phyloP scores from a whole-genome alignment of 1,140 invertebrate genomes.

The Pseudachorutes palmiensis region DNA sequence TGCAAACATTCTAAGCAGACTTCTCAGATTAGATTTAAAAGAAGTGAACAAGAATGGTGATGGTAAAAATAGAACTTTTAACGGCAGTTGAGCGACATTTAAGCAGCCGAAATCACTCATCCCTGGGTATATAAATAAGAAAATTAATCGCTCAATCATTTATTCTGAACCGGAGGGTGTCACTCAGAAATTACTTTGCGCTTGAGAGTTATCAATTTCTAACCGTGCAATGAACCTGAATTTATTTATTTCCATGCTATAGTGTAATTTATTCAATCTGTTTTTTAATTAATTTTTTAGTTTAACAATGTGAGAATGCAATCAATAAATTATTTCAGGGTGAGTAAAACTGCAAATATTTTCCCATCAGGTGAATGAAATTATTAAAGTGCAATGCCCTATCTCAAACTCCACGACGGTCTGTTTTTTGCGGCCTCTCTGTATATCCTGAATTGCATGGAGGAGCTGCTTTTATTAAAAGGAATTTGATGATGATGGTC shows the following conservation, averaged over 20 bases:
- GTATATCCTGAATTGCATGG: not conserved
- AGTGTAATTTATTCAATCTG: too few species aligned
- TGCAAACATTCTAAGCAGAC: not conserved
- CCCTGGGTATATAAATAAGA: too few species aligned
- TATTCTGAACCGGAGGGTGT: not conserved
- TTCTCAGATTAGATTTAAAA: not conserved
- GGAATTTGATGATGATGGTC: not conserved
- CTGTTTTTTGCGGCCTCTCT: not conserved
- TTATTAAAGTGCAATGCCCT: not conserved
- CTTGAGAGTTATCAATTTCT: too few species aligned
- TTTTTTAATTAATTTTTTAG: too few species aligned
- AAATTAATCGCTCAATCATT: conserved; percentile 2
- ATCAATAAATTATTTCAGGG: too few species aligned
- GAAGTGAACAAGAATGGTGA: not conserved
- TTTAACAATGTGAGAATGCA: too few species aligned
- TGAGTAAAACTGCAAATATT: not conserved
- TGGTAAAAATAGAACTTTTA: too few species aligned
- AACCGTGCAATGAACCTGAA: too few species aligned
- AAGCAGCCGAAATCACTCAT: too few species aligned
- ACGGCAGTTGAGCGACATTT: too few species aligned
- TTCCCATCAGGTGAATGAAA: not conserved
- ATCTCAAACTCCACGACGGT: not conserved
- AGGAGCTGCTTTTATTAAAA: not conserved
- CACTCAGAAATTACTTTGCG: too few species aligned
- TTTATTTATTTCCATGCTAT: too few species aligned